These are phyloP conservation scores for Uropetala carovei DNA, from an alignment of 2,888 invertebrate species.

Conservation along the genomic window DNA sequence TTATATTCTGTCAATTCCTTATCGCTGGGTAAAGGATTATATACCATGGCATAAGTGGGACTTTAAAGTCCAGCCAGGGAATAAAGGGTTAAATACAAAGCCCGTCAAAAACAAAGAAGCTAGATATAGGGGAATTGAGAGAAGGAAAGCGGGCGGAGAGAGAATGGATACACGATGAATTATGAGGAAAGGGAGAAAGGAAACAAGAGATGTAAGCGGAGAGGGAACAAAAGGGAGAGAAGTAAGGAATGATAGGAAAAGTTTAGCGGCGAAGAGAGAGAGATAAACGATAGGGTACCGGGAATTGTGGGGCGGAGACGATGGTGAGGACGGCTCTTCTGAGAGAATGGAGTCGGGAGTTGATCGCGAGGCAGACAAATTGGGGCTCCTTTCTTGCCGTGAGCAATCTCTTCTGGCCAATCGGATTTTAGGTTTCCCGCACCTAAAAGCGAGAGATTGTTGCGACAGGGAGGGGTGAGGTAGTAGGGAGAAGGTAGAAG, in stretches of 20 bases:
- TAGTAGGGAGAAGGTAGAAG: too few species aligned
- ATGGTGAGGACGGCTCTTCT: not conserved
- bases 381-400: not conserved
- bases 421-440: not conserved
- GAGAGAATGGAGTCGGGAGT: not conserved
- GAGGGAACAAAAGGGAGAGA: not conserved
- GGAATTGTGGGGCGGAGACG: not conserved
- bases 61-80: too few species aligned
- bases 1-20: too few species aligned
- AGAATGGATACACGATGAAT: too few species aligned
- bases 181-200: not conserved
- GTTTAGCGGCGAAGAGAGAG: not conserved
- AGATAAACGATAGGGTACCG: not conserved
- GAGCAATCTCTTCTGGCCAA: conserved; percentile 17
- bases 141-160: too few species aligned
- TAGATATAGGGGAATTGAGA: too few species aligned
- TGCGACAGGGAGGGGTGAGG: too few species aligned
- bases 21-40: too few species aligned
- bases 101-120: too few species aligned
- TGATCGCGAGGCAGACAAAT: conserved; percentile 26
- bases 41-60: too few species aligned
- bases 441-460: conserved; percentile 14
- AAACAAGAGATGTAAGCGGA: not conserved
- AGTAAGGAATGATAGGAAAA: not conserved
- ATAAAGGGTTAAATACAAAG: too few species aligned